Base-by-base conservation (phyloP, 2,113 vertebrate genomes). In the Glaucomys volans region DNA sequence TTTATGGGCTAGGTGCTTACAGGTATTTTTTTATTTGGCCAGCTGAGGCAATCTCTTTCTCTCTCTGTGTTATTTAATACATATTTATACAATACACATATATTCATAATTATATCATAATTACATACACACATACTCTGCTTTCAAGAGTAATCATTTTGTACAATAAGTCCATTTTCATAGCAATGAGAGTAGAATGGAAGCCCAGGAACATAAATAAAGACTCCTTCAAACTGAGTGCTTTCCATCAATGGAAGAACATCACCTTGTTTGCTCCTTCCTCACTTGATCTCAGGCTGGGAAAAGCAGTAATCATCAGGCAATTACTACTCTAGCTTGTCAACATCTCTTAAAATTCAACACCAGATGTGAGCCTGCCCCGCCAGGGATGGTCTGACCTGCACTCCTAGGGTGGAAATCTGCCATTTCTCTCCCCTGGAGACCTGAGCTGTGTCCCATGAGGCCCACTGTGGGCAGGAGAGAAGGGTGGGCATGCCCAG, bases 341-440 rank as follows among this genome's bases (percentile, higher is more conserved):
- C 52, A 82, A 66, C 2, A 28, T n/a, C 11, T 44, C 35, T 82
- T 82, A 91, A 67, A 86, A 64, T 50, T 76, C n/a, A 47, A 17
- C 8, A 28, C 69, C 42, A 37, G 57, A 44, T 8, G 14, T 64
- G 35, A 82, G 40, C 37, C 83, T 12, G 16, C 0, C 0, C 10
- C 47, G 16, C 30, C 4, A 10, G 82, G 62, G 16, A 3, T 8
- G 26, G 32, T 28, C 40, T 91, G 52, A 32, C 18, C 35, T 80
- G 57, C 13, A 44, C 20, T 66, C 72, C 37, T 1, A n/a, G 16
- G 6, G 28, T 9, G 52, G 30, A 22, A 0, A 18, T 0, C 72
- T 87, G 28, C 47, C 37, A 11, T 76, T 92, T 92, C 83, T 89
- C 32, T 47, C 40, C 50, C 83, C 12, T 64, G 30, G 87, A 96